Conservation (phyloP, 1,140 invertebrate species). For the Bilobella aurantiaca region DNA sequence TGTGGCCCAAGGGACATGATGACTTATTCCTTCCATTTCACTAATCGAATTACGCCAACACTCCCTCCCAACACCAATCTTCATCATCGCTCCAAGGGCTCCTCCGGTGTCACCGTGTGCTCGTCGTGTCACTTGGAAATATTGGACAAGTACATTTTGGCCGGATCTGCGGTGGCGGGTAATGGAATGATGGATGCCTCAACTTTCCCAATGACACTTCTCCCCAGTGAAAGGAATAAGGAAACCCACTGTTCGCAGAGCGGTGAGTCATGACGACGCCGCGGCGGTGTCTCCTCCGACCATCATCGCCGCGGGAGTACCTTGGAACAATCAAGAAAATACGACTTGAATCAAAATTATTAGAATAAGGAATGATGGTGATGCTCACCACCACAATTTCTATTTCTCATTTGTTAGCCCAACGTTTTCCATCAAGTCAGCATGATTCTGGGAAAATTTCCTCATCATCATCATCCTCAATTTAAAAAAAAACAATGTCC, state of each 20-base stretch:
- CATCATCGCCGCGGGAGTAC: not conserved
- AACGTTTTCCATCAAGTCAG: not conserved
- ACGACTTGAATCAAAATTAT: not conserved
- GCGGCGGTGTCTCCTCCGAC: not conserved
- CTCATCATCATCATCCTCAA: not conserved
- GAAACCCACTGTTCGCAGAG: no score
- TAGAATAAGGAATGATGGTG: not conserved
- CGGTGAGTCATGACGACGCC: not conserved
- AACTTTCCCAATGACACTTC: no score
- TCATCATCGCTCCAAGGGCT: not conserved
- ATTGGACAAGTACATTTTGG: no score
- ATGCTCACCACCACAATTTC: not conserved
- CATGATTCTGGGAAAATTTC: not conserved
- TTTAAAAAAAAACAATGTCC: not conserved
- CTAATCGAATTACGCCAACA: not conserved
- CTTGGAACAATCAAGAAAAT: not conserved
- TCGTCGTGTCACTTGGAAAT: no score
- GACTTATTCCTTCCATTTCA: not conserved
- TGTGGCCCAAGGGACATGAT: not conserved
- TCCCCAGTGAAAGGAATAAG: no score
- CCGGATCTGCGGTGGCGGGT: not conserved
- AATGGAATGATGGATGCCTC: not conserved
- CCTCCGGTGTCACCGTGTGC: not conserved
- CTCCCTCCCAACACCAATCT: not conserved
- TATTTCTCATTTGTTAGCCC: no score